Percentiles rank a stretch among this genome's conserved stretches.
phyloP scores from a whole-genome alignment of 2,888 invertebrate genomes.

The Lasioglossum morio region DNA sequence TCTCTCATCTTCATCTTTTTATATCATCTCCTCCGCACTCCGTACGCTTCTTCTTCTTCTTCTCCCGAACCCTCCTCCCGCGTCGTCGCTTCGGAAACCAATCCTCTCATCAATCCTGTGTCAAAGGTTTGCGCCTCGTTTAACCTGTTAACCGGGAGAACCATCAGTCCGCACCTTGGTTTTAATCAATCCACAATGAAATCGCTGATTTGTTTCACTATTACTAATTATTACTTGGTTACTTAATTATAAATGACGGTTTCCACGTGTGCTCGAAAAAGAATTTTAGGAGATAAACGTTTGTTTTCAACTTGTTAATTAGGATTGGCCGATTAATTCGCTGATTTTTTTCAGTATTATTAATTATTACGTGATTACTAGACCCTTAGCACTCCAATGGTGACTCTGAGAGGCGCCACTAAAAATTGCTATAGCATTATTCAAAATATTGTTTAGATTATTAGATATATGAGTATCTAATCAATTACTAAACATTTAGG shows the following conservation, averaged over 20 bases:
- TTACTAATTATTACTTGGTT: not conserved
- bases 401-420: too few relatives aligned
- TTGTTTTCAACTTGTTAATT: too few relatives aligned
- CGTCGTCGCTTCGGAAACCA: conserved; percentile 10
- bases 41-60: conserved; percentile 20
- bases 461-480: too few relatives aligned
- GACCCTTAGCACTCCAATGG: too few relatives aligned
- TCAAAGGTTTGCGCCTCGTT: not conserved
- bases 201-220: not conserved
- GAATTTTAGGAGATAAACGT: not conserved
- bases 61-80: not conserved
- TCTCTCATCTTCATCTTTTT: conserved; percentile 64
- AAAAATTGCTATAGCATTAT: too few relatives aligned
- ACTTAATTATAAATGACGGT: not conserved
- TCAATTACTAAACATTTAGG: too few relatives aligned
- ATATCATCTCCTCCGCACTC: conserved; percentile 52
- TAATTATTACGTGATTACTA: too few relatives aligned
- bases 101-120: not conserved
- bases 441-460: too few relatives aligned
- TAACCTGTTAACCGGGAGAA: not conserved
- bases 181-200: not conserved
- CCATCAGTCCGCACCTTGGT: not conserved
- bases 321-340: too few relatives aligned
- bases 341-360: not conserved
- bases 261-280: too few relatives aligned